phyloP scores from a whole-genome alignment of 2,113 vertebrate genomes.

The Ptilonorhynchus violaceus region DNA sequence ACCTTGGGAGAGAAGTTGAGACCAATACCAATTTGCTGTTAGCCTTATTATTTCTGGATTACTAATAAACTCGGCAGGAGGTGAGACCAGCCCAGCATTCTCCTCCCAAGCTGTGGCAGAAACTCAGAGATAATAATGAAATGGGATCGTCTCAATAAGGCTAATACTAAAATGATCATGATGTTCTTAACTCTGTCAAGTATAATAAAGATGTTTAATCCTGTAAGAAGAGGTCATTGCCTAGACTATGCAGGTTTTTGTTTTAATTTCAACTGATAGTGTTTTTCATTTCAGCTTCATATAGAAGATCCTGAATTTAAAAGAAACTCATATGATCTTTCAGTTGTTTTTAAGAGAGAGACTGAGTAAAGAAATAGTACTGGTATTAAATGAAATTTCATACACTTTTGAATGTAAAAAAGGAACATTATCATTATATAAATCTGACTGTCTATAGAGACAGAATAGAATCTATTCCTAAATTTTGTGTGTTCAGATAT shows the following conservation, averaged over 20 bases:
- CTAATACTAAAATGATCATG: neutral
- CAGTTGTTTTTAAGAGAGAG: neutral
- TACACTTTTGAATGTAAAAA: neutral
- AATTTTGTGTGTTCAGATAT: neutral
- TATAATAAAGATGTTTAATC: neutral
- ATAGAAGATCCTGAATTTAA: neutral
- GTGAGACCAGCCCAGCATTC: neutral
- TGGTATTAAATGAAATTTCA: neutral
- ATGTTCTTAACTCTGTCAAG: slow-evolving; percentile 12
- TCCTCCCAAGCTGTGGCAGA: neutral
- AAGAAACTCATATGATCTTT: neutral
- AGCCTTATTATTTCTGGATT: slow-evolving; percentile 5
- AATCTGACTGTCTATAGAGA: neutral
- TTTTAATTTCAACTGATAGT: neutral
- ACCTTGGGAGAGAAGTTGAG: neutral
- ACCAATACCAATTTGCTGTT: neutral
- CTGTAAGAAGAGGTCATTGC: neutral
- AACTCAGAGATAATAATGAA: neutral
- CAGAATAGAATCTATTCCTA: neutral
- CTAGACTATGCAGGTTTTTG: neutral
- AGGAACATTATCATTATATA: neutral
- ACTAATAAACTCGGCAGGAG: neutral
- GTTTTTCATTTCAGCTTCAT: neutral
- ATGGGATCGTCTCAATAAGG: neutral
- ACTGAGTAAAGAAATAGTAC: neutral